These are phyloP conservation scores for Orchesella flavescens DNA, from an alignment of 2,888 invertebrate genomes.

Conservation along the genomic window DNA sequence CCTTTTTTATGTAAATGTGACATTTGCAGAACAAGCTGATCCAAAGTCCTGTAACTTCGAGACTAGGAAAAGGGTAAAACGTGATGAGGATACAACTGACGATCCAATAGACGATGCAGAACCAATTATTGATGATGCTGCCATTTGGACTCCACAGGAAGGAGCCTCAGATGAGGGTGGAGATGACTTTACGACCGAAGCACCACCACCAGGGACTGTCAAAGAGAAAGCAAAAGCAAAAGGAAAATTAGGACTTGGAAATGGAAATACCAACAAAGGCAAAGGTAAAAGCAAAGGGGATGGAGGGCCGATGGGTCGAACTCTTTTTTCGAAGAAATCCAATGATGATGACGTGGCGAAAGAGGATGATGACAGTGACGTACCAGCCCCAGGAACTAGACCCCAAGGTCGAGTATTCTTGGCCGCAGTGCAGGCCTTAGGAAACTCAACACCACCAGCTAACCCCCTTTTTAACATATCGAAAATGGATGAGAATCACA, in stretches of 20 bases:
- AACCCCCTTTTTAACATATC: too few species aligned
- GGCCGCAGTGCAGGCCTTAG: neutral
- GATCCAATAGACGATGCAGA: neutral
- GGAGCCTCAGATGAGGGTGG: neutral
- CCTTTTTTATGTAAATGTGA: neutral
- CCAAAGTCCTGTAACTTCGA: too few species aligned
- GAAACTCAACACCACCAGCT: neutral
- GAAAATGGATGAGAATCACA: constrained; percentile 39
- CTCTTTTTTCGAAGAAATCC: neutral
- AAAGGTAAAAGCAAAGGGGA: neutral
- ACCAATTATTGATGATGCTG: neutral
- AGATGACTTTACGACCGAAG: neutral
- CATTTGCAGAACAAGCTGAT: too few species aligned
- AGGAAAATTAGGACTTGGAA: neutral
- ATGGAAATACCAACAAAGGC: neutral
- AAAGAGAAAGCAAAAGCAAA: neutral
- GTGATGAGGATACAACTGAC: neutral
- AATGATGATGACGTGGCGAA: neutral
- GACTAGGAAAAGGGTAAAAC: too few species aligned
- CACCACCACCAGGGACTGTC: neutral
- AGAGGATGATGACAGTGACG: neutral
- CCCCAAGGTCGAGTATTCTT: constrained; percentile 24
- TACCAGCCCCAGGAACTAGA: too few species aligned
- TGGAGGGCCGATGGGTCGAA: too few species aligned
- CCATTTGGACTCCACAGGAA: neutral